Evolutionary conservation across 2,888 invertebrate genomes (phyloP).

Genomic region (Calephelis perditalis): DNA sequence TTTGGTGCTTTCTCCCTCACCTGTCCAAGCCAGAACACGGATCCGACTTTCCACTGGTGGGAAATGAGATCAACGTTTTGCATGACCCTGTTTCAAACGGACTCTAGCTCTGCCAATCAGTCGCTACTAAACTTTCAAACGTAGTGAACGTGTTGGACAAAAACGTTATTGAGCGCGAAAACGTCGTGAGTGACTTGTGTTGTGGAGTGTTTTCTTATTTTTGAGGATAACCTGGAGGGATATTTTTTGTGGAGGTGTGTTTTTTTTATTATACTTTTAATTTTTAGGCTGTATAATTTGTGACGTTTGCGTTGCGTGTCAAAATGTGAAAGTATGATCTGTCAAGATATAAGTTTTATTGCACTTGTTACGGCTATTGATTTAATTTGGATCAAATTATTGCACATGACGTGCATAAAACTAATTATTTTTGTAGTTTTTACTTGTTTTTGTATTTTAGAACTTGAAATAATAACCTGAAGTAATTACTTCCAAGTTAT

Average conservation of each 20-base stretch:
- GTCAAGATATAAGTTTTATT: slow-evolving; percentile 34
- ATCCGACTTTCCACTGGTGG: slow-evolving; percentile 71
- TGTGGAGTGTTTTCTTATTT: slow-evolving; percentile 32
- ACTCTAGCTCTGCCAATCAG: slow-evolving; percentile 40
- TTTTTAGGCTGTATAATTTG: not conserved
- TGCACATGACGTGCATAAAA: too few species aligned
- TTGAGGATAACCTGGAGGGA: slow-evolving; percentile 65
- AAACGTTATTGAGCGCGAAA: slow-evolving; percentile 34
- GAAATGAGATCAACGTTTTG: slow-evolving; percentile 71
- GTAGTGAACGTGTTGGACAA: slow-evolving; percentile 34
- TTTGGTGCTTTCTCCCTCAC: slow-evolving; percentile 75
- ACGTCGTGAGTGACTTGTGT: slow-evolving; percentile 50
- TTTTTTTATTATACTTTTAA: slow-evolving; percentile 20
- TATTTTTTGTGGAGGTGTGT: slow-evolving; percentile 54
- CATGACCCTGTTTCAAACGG: slow-evolving; percentile 65
- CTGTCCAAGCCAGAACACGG: slow-evolving; percentile 71
- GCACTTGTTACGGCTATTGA: slow-evolving; percentile 44
- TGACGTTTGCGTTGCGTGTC: not conserved
- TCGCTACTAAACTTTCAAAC: slow-evolving; percentile 42
- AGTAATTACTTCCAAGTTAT: too few species aligned
- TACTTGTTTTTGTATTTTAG: too few species aligned
- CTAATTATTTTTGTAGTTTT: too few species aligned
- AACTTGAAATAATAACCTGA: too few species aligned
- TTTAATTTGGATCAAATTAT: slow-evolving; percentile 23
- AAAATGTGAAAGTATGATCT: slow-evolving; percentile 20